phyloP scores from a whole-genome alignment of 1,140 invertebrate species.

The Megalonaias nervosa region DNA sequence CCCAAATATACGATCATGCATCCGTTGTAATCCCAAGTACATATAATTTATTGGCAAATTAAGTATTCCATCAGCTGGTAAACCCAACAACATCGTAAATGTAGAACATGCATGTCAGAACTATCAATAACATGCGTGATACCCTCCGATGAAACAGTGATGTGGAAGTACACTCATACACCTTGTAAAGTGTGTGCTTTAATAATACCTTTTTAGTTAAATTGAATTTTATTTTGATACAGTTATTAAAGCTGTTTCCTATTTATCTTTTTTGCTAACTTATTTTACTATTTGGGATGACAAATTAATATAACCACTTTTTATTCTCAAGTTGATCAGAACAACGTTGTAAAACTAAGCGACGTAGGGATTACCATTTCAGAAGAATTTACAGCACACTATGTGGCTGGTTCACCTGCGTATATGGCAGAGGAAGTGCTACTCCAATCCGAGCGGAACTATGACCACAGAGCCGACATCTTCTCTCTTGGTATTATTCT shows the following conservation, averaged over 20 bases:
- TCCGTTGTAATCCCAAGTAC: too few species aligned
- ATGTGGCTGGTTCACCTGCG: slow-evolving; percentile 53
- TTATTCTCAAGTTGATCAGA: slow-evolving; percentile 50
- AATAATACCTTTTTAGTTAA: too few species aligned
- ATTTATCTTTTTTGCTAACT: too few species aligned
- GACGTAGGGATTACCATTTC: slow-evolving; percentile 64
- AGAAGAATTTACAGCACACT: slow-evolving; percentile 51
- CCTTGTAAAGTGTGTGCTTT: too few species aligned
- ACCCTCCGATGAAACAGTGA: background rate
- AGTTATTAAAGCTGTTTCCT: too few species aligned
- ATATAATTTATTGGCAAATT: too few species aligned
- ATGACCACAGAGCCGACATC: slow-evolving; percentile 42
- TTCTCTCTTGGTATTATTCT: slow-evolving; percentile 53
- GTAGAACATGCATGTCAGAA: background rate
- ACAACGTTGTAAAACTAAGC: slow-evolving; percentile 54
- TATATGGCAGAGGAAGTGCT: slow-evolving; percentile 65
- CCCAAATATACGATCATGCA: too few species aligned
- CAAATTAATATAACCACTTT: background rate
- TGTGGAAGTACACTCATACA: too few species aligned
- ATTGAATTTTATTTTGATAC: background rate
- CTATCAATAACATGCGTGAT: background rate
- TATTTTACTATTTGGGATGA: background rate
- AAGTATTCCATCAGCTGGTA: too few species aligned
- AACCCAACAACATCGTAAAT: background rate
- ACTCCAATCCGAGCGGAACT: slow-evolving; percentile 26